Conservation (phyloP, 2,113 vertebrate genomes). For the Pithys albifrons region DNA sequence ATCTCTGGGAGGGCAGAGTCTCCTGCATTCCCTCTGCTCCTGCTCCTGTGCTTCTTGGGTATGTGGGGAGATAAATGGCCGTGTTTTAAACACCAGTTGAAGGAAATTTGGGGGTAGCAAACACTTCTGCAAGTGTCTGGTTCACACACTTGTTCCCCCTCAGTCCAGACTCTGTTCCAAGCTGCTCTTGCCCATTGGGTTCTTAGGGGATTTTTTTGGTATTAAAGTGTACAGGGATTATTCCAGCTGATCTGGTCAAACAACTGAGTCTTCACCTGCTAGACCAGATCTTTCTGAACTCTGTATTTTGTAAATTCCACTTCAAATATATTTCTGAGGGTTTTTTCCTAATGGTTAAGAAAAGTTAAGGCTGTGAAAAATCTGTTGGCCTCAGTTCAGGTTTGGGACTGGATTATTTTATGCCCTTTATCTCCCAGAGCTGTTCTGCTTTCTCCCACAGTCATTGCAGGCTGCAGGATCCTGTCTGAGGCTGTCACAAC, state of each 20-base stretch:
- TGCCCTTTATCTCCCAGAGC: background rate
- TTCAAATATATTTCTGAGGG: background rate
- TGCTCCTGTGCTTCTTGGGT: slow-evolving; percentile 6
- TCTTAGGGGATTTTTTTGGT: background rate
- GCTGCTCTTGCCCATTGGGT: background rate
- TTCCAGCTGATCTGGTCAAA: background rate
- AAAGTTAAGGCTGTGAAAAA: background rate
- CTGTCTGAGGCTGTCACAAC: background rate
- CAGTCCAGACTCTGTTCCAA: background rate
- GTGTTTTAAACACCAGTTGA: background rate
- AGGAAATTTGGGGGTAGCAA: background rate
- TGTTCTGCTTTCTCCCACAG: background rate
- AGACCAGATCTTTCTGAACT: slow-evolving; percentile 4
- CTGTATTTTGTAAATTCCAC: background rate
- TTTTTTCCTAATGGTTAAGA: background rate
- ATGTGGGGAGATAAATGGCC: background rate
- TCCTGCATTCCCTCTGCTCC: slow-evolving; percentile 26
- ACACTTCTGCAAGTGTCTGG: background rate
- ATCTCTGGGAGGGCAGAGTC: background rate
- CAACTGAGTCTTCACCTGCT: background rate
- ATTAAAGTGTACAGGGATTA: background rate
- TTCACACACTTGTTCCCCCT: background rate
- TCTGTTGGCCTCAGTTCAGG: background rate
- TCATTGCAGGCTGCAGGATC: background rate
- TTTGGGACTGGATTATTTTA: background rate